These are phyloP conservation scores for Sapajus apella DNA, from an alignment of 2,113 vertebrate genomes.

Conservation along the genomic window DNA sequence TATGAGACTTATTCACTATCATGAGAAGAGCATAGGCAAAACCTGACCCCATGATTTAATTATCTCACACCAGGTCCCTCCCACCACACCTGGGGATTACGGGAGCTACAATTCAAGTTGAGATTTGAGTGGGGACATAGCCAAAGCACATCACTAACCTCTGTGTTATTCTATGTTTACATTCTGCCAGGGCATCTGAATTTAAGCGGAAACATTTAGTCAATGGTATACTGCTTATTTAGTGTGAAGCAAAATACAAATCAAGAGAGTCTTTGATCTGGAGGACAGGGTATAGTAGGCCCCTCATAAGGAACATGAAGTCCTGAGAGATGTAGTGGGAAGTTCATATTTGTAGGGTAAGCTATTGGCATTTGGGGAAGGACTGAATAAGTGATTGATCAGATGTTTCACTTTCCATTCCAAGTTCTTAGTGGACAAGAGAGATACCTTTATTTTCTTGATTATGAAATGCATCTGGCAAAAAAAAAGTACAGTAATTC, in stretches of 20 bases:
- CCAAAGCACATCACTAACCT: not conserved
- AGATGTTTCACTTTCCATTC: conserved; percentile 16
- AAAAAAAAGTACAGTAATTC: not conserved
- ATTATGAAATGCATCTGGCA: not conserved
- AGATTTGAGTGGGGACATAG: no score
- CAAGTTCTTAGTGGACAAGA: not conserved
- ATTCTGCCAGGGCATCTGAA: not conserved
- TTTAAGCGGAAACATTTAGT: not conserved
- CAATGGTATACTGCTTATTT: not conserved
- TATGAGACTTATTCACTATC: no score
- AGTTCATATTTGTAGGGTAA: not conserved
- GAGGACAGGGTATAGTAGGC: not conserved
- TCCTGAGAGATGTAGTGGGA: not conserved
- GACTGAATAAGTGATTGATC: not conserved
- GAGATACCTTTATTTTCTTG: not conserved
- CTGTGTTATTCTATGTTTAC: not conserved
- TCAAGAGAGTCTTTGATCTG: not conserved
- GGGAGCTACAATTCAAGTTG: no score
- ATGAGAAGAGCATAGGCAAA: no score
- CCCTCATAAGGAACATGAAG: not conserved
- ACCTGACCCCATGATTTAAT: no score
- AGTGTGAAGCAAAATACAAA: not conserved
- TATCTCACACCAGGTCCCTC: no score
- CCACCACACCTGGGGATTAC: no score
- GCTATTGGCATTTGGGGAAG: not conserved